Evolutionary conservation across 1,140 invertebrate genomes (phyloP), one percentile per base, ranked within the genome.

Genomic region (Calliphora vicina): DNA sequence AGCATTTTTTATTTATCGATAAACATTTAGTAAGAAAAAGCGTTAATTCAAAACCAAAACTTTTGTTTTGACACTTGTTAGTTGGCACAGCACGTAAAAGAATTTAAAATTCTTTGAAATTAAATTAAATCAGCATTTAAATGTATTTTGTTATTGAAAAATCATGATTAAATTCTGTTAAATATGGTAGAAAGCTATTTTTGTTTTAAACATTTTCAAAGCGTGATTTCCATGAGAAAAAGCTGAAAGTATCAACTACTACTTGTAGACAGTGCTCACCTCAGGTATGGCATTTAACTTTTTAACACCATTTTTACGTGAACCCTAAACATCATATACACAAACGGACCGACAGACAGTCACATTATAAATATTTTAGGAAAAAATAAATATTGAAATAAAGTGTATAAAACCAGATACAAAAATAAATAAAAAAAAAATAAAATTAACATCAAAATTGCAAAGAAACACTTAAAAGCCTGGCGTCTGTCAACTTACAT

Each of bases 401-500:
- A 50, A 23, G 35, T 25, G 23, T 25, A 15, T 78, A 78, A 43
- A 67, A 23, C 20, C 35, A 78, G 20, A 78, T 35, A 67, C 61
- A 23, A 13, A 78, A 23, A 15, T 45, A 78, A 13, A 17, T 9
- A 84, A 74, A 84, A 72, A 78, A 83, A 85, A 82, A 73, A 84
- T 72, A 72, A 86, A 82, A 85, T 50, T 73, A 45, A 84, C 72
- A 42, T 74, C 57, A 61, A 50, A 43, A 74, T 43, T 4, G n/a
- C 20, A 12, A 26, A 50, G 74, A 82, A 50, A 50, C 15, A 50
- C 12, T 50, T 15, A 6, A 50, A 17, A 17, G 12, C 1, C n/a
- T n/a, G n/a, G n/a, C 45, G 3, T 2, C 1, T 17, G 8, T 17
- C 15, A 78, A 94, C 94, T 94, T 91, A 97, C 97, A 91, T 94